Base-by-base conservation (phyloP, 1,140 invertebrate species). In the Lasioglossum baleicum region DNA sequence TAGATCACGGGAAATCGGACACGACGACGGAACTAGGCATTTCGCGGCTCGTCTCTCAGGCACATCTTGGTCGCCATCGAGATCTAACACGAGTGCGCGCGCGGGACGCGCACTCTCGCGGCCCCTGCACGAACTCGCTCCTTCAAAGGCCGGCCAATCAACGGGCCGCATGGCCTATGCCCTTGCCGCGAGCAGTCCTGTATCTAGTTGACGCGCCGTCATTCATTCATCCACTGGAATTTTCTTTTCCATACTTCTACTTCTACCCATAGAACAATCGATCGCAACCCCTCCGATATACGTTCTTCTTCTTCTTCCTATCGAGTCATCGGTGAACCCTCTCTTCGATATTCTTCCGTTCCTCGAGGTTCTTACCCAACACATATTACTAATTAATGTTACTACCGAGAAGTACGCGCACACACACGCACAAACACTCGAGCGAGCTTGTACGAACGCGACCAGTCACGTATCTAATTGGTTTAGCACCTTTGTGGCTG, bases 51-150 rank as follows among this genome's bases (percentile, higher is more conserved):
- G 60, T 64, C 74, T 77, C 68, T 65, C 76, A 74, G 76, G 72
- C 83, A 83, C 83, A 75, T 83, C 84, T 82, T 63, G 83, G 81
- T 85, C 84, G 84, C 84, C 84, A 85, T 86, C 84, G 84, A 84
- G 63, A 77, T 76, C 84, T 85, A 70, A 73, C 83, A 82, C 80
- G 60, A 71, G 80, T 84, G 79, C 80, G 74, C 83, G 79, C 80
- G 74, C 83, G 83, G 26, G 20, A 58, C 69, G 58, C 83, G 82
- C 64, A n/a, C 58, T 56, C 84, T 68, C 58, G 72, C 83, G 78
- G 72, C 11, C 60, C 31, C 79, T 82, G 10, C 0, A 31, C 53
- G 71, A 81, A 79, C 68, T 63, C 68, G 60, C 51, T 68, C 31
- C 42, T 61, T 69, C 72, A 73, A 75, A 73, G 71, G 31, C 69